Base-by-base conservation (phyloP, 2,113 vertebrate genomes). In the Lagopus muta region DNA sequence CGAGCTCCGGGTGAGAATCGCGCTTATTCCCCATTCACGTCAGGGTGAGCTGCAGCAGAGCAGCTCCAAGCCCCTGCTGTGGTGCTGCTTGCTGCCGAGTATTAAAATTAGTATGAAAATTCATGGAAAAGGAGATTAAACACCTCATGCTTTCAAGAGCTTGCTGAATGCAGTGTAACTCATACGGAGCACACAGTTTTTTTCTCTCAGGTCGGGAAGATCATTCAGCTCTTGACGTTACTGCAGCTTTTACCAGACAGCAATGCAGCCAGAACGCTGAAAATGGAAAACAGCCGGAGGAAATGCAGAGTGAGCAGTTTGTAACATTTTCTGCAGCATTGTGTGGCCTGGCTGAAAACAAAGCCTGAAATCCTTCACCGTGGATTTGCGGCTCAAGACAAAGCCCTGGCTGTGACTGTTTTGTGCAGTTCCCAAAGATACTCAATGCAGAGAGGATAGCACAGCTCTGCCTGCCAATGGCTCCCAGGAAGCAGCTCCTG, bases 401-500 rank as follows among this genome's bases (percentile, higher is more conserved):
- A 18, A 2, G 8, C 62, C 1, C 24, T 1, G 76, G 69, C 38
- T 86, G 60, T 1, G 8, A 72, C 42, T 7, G 32, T 20, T n/a
- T 3, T 48, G 58, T 30, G 34, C 7, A 5, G 58, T 30, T 61
- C 64, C 52, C 72, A n/a, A 10, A 8, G 12, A 45, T 9, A 55
- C 9, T 52, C 40, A 22, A 13, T 74, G 24, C 6, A 2, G 28
- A 30, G 38, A 52, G 28, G 42, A 36, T 4, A 18, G 48, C 42
- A 55, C 0, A 1, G 27, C 30, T n/a, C 45, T 19, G 42, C 27
- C 28, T 3, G 36, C 38, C 19, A 54, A 32, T 0, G 3, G 61
- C n/a, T 66, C n/a, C n/a, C 36, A 88, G 52, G 67, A 91, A 17
- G 30, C 36, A 57, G 58, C 20, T 85, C 15, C 78, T 52, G 24